A percentile compares a stretch with the other conserved stretches of the same genome.
phyloP scores from a whole-genome alignment of 64 coral and sea anemone genomes.

The Trachythela sp. region DNA sequence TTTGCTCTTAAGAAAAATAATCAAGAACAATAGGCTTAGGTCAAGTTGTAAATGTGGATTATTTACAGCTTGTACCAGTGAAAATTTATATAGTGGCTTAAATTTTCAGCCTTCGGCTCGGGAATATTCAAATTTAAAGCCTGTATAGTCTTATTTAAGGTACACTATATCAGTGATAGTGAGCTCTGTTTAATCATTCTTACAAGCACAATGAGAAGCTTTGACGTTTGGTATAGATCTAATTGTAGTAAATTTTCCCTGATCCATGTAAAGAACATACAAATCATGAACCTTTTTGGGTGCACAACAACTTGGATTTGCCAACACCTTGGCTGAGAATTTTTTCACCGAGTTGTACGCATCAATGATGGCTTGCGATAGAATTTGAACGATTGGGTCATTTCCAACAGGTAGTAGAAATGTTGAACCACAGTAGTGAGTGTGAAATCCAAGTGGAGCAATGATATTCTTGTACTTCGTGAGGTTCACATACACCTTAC shows the following conservation, averaged over 20 bases:
- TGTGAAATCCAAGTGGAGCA: neutral
- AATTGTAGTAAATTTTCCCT: neutral
- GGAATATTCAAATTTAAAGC: no score
- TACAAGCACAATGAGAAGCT: neutral
- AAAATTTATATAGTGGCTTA: no score
- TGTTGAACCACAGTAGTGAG: neutral
- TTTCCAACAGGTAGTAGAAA: neutral
- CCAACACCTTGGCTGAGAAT: neutral
- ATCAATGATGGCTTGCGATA: neutral
- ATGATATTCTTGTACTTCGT: neutral
- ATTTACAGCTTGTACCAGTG: no score
- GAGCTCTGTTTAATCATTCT: neutral
- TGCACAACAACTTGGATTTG: neutral
- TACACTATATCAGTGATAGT: no score
- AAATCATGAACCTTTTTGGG: neutral
- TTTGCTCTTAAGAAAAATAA: no score
- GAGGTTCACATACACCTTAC: neutral
- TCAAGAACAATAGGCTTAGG: no score
- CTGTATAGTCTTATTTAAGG: no score
- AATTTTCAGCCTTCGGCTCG: no score
- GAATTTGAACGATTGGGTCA: slow-evolving; percentile 1
- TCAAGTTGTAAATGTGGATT: no score
- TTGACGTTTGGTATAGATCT: neutral
- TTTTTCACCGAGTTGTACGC: neutral
- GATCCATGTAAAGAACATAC: neutral